phyloP scores from a whole-genome alignment of 2,888 invertebrate species.

The Heliconius ismenius region DNA sequence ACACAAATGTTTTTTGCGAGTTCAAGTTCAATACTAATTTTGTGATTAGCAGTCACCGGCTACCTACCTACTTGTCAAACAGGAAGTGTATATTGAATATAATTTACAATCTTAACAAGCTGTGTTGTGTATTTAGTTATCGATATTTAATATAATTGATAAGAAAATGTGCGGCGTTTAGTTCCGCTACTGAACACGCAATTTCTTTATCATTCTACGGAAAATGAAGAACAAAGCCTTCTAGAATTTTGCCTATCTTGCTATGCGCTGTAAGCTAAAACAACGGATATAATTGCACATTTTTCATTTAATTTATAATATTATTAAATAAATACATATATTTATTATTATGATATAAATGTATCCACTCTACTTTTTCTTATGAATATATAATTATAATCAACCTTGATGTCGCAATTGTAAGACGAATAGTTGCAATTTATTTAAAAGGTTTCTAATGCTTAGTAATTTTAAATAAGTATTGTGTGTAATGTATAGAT shows the following conservation, averaged over 20 bases:
- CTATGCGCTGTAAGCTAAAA: background rate
- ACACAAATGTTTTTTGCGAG: background rate
- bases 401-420: conserved; percentile 4
- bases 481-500: background rate
- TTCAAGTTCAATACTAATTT: background rate
- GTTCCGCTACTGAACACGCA: background rate
- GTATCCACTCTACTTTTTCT: background rate
- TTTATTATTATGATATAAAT: background rate
- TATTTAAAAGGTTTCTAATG: conserved; percentile 15
- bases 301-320: background rate
- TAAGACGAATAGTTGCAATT: background rate
- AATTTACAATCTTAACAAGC: background rate
- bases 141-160: background rate
- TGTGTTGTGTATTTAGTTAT: background rate
- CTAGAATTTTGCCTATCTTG: too few relatives aligned
- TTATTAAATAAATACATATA: background rate
- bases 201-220: background rate
- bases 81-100: conserved; percentile 8
- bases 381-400: conserved; percentile 14
- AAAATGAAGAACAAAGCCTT: too few relatives aligned
- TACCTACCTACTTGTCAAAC: background rate
- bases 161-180: background rate
- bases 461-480: conserved; percentile 4
- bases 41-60: background rate
- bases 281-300: background rate